phyloP scores from a whole-genome alignment of 1,140 invertebrate genomes.

The Trachymyrmex septentrionalis region DNA sequence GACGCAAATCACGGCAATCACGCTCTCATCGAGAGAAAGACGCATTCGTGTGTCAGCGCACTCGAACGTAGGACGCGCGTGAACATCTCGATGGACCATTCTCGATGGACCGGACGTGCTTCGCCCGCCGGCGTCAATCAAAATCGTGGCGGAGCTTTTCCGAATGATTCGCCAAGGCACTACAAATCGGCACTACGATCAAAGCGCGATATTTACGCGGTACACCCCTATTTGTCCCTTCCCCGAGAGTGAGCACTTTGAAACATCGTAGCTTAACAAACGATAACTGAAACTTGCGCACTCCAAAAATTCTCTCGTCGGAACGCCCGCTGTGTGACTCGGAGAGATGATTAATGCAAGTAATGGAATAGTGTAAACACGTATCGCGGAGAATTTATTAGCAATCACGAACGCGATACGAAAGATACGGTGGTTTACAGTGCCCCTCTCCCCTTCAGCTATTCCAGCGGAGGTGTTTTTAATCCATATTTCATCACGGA shows the following conservation, averaged over 20 bases:
- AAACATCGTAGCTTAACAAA: slow-evolving; percentile 31
- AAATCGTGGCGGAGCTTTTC: slow-evolving; percentile 15
- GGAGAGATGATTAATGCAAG: slow-evolving; percentile 10
- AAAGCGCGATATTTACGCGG: slow-evolving; percentile 28
- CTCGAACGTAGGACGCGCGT: slow-evolving; percentile 19
- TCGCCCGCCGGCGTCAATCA: neutral
- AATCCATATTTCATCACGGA: slow-evolving; percentile 3
- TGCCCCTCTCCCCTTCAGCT: neutral
- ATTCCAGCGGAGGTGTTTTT: slow-evolving; percentile 20
- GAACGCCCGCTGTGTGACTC: neutral
- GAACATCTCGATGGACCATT: slow-evolving; percentile 20
- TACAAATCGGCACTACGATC: slow-evolving; percentile 10
- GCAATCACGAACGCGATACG: neutral
- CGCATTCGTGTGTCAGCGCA: slow-evolving; percentile 18
- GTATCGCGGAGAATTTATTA: slow-evolving; percentile 30
- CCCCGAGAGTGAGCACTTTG: slow-evolving; percentile 22
- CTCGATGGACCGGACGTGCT: neutral
- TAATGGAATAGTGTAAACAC: slow-evolving; percentile 31
- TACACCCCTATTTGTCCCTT: neutral
- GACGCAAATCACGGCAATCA: neutral
- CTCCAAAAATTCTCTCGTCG: neutral
- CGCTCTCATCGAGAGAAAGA: slow-evolving; percentile 2
- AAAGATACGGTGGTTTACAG: slow-evolving; percentile 19
- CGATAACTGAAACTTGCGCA: slow-evolving; percentile 21
- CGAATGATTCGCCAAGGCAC: slow-evolving; percentile 31